Percentiles rank a stretch among this genome's conserved stretches.
Conservation (phyloP, 2,113 vertebrate species). For the Xenopus laevis region DNA sequence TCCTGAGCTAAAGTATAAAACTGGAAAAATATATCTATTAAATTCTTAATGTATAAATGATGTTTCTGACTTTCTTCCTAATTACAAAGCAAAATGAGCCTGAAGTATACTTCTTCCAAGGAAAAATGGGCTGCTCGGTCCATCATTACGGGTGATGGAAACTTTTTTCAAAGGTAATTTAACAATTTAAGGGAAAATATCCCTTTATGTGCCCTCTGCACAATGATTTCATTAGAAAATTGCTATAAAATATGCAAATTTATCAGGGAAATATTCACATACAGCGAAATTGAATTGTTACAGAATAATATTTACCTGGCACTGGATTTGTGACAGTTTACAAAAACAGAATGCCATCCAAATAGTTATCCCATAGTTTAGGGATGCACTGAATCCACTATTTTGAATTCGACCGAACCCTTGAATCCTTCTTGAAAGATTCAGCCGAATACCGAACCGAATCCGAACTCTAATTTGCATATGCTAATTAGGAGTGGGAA, state of each 20-base stretch:
- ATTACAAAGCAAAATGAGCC: conserved; percentile 91
- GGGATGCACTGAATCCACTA: too few species aligned
- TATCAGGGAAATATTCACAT: conserved; percentile 3
- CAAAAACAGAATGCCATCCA: not conserved
- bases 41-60: conserved; percentile 98
- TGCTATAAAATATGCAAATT: not conserved
- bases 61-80: conserved; percentile 92
- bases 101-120: conserved; percentile 73
- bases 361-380: too few species aligned
- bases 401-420: too few species aligned
- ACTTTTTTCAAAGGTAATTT: conserved; percentile 43
- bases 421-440: too few species aligned
- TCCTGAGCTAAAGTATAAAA: conserved; percentile 90
- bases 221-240: not conserved
- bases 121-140: conserved; percentile 76
- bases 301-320: conserved; percentile 5
- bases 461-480: too few species aligned
- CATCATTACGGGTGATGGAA: conserved; percentile 67
- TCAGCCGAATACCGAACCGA: too few species aligned
- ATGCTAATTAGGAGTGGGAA: too few species aligned
- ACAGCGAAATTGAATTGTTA: not conserved
- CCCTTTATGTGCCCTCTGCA: not conserved
- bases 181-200: conserved; percentile 4
- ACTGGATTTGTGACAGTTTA: conserved; percentile 1
- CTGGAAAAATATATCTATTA: conserved; percentile 90